A percentile compares a stretch with the other conserved stretches of the same genome.
These are phyloP conservation scores for Sorex maritimensis DNA, from an alignment of 2,797 vertebrate genomes.

Conservation along the genomic window DNA sequence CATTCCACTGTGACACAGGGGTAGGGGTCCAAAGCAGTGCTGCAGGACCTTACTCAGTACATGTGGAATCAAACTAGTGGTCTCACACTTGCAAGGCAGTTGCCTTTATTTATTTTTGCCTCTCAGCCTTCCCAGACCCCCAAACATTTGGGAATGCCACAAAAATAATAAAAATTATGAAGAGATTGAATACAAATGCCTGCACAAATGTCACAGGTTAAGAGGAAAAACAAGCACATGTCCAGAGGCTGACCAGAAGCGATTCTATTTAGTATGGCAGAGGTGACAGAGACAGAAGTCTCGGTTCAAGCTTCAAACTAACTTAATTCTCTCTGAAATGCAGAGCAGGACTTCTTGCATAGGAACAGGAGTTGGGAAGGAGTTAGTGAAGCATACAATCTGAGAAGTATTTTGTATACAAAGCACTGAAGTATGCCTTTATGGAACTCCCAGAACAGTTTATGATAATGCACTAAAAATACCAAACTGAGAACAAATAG, in stretches of 20 bases:
- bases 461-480: background rate
- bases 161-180: background rate
- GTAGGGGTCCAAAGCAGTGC: too few species aligned
- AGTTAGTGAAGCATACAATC: background rate
- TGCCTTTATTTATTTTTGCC: too few species aligned
- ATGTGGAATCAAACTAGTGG: too few species aligned
- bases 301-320: background rate
- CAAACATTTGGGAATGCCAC: background rate
- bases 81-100: too few species aligned
- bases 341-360: background rate
- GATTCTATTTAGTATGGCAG: background rate
- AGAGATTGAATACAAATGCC: background rate
- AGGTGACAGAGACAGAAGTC: background rate
- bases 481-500: background rate
- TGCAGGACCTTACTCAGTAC: too few species aligned
- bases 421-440: background rate
- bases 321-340: conserved; percentile 12
- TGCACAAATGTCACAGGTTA: background rate
- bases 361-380: background rate
- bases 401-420: background rate
- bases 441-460: background rate
- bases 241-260: background rate
- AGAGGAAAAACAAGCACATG: background rate
- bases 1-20: too few species aligned
- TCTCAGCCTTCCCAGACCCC: too few species aligned